Evolutionary conservation across 2,113 vertebrate genomes (phyloP).

Genomic region (Nymphicus hollandicus): DNA sequence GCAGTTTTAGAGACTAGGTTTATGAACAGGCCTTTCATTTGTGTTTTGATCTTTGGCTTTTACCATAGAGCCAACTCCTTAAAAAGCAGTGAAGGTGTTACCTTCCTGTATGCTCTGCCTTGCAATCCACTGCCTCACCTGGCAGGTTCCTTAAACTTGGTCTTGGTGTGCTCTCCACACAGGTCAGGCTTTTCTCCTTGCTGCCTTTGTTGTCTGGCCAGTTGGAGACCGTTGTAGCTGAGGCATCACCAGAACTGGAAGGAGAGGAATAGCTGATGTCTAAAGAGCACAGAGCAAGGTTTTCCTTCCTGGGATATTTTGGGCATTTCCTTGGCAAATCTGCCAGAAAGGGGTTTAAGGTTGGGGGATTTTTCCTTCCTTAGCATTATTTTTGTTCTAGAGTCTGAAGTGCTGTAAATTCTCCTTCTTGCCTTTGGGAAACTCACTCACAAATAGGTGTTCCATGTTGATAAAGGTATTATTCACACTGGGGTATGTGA

Average conservation of each 20-base stretch:
- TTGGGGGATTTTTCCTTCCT: background rate
- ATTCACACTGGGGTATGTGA: background rate
- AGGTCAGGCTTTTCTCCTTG: background rate
- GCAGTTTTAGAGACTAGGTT: background rate
- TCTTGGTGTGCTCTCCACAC: background rate
- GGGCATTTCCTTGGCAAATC: background rate
- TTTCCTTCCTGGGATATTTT: background rate
- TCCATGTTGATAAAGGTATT: background rate
- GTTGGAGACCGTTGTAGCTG: background rate
- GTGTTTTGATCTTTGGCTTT: background rate
- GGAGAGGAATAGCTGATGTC: background rate
- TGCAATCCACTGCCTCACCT: background rate
- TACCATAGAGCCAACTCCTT: background rate
- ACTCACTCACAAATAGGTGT: fast-evolving
- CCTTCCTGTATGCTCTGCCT: background rate
- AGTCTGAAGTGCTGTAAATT: background rate
- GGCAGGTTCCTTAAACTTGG: background rate
- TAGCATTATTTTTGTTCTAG: background rate
- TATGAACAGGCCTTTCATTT: background rate
- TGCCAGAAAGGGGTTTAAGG: background rate
- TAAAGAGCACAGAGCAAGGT: background rate
- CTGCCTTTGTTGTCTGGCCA: background rate
- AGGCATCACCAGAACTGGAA: background rate
- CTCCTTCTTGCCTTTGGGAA: background rate
- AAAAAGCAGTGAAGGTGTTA: background rate